Conservation (phyloP, 2,888 invertebrate species). For the Caenorhabditis becei region DNA sequence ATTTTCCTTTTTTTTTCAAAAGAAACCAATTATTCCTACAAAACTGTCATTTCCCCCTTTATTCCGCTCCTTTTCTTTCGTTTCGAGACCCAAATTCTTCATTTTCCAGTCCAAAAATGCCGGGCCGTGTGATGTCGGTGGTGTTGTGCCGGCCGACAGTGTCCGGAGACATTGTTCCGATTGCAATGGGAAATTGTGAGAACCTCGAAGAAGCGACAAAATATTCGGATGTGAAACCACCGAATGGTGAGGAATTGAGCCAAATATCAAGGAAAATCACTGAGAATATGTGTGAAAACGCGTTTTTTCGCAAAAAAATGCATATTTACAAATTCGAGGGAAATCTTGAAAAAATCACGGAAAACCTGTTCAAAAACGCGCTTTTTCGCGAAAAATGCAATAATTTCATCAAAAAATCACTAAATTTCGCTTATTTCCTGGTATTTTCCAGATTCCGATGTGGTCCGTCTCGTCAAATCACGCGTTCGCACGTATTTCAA, state of each 20-base stretch:
- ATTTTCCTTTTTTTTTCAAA: background rate
- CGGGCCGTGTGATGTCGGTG: slow-evolving; percentile 53
- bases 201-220: slow-evolving; percentile 38
- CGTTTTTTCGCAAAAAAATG: background rate
- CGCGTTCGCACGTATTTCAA: slow-evolving; percentile 66
- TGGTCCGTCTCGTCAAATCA: slow-evolving; percentile 46
- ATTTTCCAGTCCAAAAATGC: slow-evolving; percentile 11
- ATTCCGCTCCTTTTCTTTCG: background rate
- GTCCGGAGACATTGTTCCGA: slow-evolving; percentile 56
- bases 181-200: slow-evolving; percentile 55
- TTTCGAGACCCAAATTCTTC: background rate
- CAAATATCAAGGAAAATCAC: too few relatives aligned
- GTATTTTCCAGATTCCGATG: slow-evolving; percentile 56
- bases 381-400: too few relatives aligned
- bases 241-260: slow-evolving; percentile 36
- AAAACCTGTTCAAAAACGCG: too few relatives aligned
- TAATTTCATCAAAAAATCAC: too few relatives aligned
- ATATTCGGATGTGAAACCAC: slow-evolving; percentile 20
- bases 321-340: background rate
- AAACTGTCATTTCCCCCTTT: background rate
- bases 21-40: background rate
- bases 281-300: too few relatives aligned
- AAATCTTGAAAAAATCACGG: background rate
- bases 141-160: slow-evolving; percentile 55
- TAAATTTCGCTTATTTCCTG: too few relatives aligned